phyloP scores from a whole-genome alignment of 2,113 vertebrate genomes.

The Takifugu flavidus region DNA sequence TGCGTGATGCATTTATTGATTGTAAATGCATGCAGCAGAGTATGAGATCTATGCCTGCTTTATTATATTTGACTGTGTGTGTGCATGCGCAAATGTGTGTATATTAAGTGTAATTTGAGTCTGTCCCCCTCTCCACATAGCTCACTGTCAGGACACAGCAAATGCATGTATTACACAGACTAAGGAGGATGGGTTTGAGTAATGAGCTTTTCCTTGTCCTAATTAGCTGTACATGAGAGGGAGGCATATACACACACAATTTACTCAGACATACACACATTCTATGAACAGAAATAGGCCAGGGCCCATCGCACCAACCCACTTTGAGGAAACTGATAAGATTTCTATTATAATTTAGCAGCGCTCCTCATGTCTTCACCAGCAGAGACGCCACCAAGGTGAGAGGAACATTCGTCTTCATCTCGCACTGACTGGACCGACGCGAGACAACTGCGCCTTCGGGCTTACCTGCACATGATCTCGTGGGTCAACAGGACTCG shows the following conservation, averaged over 20 bases:
- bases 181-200: conserved; percentile 76
- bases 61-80: conserved; percentile 39
- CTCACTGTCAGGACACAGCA: conserved; percentile 73
- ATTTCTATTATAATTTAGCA: conserved; percentile 61
- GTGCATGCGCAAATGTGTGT: conserved; percentile 29
- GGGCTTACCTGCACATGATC: conserved; percentile 97
- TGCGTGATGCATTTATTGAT: conserved; percentile 51
- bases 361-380: conserved; percentile 38
- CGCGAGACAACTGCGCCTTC: conserved; percentile 5
- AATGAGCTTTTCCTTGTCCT: conserved; percentile 79
- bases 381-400: conserved; percentile 21
- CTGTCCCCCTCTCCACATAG: conserved; percentile 60
- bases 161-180: conserved; percentile 73
- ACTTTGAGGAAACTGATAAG: conserved; percentile 72
- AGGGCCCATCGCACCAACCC: conserved; percentile 74
- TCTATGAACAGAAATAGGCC: conserved; percentile 70
- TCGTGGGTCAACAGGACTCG: conserved; percentile 94
- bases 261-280: conserved; percentile 33
- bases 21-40: conserved; percentile 14
- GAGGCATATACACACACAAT: conserved; percentile 59
- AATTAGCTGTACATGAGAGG: conserved; percentile 74
- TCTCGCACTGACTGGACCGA: neutral
- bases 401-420: conserved; percentile 27
- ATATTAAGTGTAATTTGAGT: conserved; percentile 60
- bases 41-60: conserved; percentile 23